These are phyloP conservation scores for Parapristionchus giblindavisi DNA, from an alignment of 2,888 invertebrate species.

Conservation along the genomic window DNA sequence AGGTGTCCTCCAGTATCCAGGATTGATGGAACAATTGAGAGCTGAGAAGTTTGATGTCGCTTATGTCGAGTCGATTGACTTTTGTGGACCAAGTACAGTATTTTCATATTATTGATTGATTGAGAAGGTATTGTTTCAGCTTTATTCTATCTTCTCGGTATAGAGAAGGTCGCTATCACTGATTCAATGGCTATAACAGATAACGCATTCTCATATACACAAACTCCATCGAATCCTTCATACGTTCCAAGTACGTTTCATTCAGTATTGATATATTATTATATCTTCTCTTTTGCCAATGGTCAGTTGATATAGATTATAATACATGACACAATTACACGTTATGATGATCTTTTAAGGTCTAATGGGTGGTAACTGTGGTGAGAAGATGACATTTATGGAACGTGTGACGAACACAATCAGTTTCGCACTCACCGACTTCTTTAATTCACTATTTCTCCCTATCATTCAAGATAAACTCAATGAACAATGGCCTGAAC, in stretches of 20 bases:
- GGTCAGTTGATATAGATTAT: neutral
- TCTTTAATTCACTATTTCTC: neutral
- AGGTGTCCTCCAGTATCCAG: constrained; percentile 6
- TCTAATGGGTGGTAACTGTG: neutral
- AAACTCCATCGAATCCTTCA: constrained; percentile 47
- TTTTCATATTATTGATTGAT: neutral
- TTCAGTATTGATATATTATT: neutral
- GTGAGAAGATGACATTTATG: constrained; percentile 6
- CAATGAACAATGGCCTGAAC: neutral
- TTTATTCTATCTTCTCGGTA: constrained; percentile 1
- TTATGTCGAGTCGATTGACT: constrained; percentile 2
- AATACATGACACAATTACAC: neutral
- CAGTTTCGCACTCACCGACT: neutral
- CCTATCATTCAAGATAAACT: neutral
- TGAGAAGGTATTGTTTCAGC: neutral
- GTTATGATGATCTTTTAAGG: neutral
- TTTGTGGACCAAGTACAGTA: neutral
- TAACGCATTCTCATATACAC: constrained; percentile 44
- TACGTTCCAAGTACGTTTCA: constrained; percentile 43
- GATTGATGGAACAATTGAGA: neutral
- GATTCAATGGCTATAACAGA: constrained; percentile 32
- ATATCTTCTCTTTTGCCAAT: neutral
- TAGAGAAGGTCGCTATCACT: constrained; percentile 15
- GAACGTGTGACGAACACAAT: neutral
- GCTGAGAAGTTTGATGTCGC: constrained; percentile 33